A percentile compares a stretch with the other conserved stretches of the same genome.
These are phyloP conservation scores for Gastrophysa polygoni DNA, from an alignment of 2,888 invertebrate species.

Conservation along the genomic window DNA sequence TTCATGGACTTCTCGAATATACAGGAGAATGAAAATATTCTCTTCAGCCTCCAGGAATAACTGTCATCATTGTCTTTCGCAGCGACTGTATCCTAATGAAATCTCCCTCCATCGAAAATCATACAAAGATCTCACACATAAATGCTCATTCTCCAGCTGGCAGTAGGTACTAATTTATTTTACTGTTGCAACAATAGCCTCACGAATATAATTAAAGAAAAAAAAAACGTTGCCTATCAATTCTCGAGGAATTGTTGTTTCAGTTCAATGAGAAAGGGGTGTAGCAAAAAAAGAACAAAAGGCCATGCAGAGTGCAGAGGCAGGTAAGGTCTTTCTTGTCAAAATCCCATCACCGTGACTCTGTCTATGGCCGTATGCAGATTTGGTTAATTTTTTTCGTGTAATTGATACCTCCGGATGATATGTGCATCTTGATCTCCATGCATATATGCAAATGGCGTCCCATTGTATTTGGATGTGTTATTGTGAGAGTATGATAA, in stretches of 20 bases:
- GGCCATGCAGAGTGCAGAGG: not conserved
- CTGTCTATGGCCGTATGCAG: constrained; percentile 31
- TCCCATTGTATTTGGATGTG: constrained; percentile 28
- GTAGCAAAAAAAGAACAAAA: constrained; percentile 36
- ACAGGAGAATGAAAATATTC: no score
- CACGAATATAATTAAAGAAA: constrained; percentile 32
- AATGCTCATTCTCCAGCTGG: constrained; percentile 19
- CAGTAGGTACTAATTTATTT: constrained; percentile 36
- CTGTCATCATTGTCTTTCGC: no score
- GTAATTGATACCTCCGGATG: constrained; percentile 39
- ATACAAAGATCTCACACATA: not conserved
- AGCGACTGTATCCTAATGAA: no score
- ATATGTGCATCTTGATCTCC: not conserved
- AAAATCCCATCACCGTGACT: constrained; percentile 31
- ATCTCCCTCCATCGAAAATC: constrained; percentile 12
- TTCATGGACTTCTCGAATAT: no score
- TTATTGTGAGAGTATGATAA: constrained; percentile 1
- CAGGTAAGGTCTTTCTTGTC: constrained; percentile 34
- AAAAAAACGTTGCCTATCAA: constrained; percentile 32
- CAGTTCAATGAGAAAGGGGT: constrained; percentile 36
- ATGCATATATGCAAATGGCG: constrained; percentile 24
- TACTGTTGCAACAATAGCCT: constrained; percentile 29
- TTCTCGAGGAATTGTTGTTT: constrained; percentile 35
- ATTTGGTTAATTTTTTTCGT: constrained; percentile 35
- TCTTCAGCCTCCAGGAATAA: no score